Conservation (phyloP, 37 sponge, comb jelly and placozoan genomes). For the Eunapius fragilis region DNA sequence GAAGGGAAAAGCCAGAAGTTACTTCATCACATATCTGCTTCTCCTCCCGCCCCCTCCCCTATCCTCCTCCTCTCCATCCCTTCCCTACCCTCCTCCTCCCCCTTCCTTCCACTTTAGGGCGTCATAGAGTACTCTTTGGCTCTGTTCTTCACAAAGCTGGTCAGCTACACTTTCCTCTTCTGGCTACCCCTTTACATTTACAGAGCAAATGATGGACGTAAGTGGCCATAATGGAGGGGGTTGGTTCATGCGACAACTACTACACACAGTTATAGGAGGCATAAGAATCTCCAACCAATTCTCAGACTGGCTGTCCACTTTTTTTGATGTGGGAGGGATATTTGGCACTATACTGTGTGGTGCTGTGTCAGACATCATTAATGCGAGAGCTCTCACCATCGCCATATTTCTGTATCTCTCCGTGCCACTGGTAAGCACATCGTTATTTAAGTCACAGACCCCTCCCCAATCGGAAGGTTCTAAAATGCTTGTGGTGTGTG, state of each 20-base stretch:
- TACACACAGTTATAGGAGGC: constrained; percentile 12
- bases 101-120: constrained; percentile 40
- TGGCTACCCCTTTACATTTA: constrained; percentile 86
- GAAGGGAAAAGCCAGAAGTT: too few relatives aligned
- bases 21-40: neutral
- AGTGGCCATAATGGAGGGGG: neutral
- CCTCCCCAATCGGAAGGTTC: too few relatives aligned
- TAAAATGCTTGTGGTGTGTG: too few relatives aligned
- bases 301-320: constrained; percentile 69
- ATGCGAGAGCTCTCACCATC: constrained; percentile 65
- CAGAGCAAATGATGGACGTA: neutral
- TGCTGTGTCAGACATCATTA: constrained; percentile 65
- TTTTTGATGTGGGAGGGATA: constrained; percentile 90
- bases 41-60: neutral
- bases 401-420: constrained; percentile 49
- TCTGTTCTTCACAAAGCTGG: constrained; percentile 90
- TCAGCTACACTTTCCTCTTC: constrained; percentile 87
- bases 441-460: too few relatives aligned
- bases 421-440: constrained; percentile 63
- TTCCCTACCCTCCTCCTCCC: too few relatives aligned
- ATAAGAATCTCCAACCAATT: neutral
- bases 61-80: neutral
- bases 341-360: constrained; percentile 63
- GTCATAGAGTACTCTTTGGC: constrained; percentile 89
- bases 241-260: neutral